Evolutionary conservation across 1,140 invertebrate species (phyloP).

Genomic region (Drosophila sechellia): DNA sequence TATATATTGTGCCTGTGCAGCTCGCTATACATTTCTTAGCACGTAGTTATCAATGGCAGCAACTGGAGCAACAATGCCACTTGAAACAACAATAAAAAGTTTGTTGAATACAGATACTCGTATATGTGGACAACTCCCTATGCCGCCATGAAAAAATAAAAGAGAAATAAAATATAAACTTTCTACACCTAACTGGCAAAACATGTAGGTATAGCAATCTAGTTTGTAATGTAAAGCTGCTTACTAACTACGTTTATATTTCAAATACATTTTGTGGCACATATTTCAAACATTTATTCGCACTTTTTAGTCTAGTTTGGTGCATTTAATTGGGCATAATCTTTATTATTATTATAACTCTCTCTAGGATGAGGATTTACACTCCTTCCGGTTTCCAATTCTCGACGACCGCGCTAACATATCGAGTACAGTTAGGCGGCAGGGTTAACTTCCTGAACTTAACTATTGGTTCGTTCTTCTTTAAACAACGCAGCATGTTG

Average conservation of each 20-base stretch:
- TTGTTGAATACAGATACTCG: conserved; percentile 50
- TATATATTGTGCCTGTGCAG: conserved; percentile 52
- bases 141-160: conserved; percentile 22
- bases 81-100: conserved; percentile 76
- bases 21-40: conserved; percentile 76
- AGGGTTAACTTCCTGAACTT: no score
- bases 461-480: no score
- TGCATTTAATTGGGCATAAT: no score
- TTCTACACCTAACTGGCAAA: conserved; percentile 1
- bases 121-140: conserved; percentile 32
- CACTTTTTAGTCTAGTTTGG: no score
- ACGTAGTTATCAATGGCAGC: conserved; percentile 73
- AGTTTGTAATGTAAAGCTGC: neutral
- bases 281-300: no score
- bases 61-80: conserved; percentile 52
- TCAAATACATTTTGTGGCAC: neutral
- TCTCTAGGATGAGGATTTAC: no score
- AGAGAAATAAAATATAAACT: neutral
- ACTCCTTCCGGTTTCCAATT: no score
- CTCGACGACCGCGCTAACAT: no score
- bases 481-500: no score
- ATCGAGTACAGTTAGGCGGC: no score
- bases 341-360: no score
- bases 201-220: neutral
- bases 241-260: neutral